These are phyloP conservation scores for Silurus aristotelis DNA, from an alignment of 2,797 vertebrate species.

Conservation along the genomic window DNA sequence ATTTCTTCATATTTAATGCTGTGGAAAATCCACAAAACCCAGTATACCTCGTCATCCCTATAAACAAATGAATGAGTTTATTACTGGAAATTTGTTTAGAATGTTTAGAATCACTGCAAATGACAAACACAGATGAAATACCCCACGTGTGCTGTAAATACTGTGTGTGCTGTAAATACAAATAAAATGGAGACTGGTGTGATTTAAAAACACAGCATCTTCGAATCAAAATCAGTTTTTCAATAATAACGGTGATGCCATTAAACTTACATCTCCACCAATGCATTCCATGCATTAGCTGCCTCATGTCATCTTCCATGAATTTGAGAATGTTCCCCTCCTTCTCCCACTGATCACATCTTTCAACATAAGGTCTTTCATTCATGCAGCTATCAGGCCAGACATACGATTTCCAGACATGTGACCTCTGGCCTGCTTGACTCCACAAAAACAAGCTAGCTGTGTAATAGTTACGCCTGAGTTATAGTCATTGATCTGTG, in stretches of 20 bases:
- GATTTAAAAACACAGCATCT: neutral
- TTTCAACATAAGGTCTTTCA: constrained; percentile 5
- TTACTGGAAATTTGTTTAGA: too few relatives aligned
- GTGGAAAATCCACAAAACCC: too few relatives aligned
- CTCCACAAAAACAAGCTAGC: constrained; percentile 50
- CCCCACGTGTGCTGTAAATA: neutral
- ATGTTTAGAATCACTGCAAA: neutral
- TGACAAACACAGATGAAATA: neutral
- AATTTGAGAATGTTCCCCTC: neutral
- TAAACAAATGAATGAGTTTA: too few relatives aligned
- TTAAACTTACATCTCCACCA: neutral
- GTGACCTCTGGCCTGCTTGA: constrained; percentile 73
- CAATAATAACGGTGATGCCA: neutral
- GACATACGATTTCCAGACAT: constrained; percentile 61
- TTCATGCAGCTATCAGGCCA: constrained; percentile 75
- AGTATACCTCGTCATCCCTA: too few relatives aligned
- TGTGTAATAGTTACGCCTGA: constrained; percentile 12
- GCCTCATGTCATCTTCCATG: neutral
- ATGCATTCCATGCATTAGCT: neutral
- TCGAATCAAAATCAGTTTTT: neutral
- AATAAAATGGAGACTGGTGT: too few relatives aligned
- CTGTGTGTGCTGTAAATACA: too few relatives aligned
- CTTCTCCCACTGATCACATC: neutral
- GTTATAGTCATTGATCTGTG: neutral
- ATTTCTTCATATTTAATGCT: neutral